Conservation (phyloP, 2,888 invertebrate genomes). For the Hecatera dysodea region DNA sequence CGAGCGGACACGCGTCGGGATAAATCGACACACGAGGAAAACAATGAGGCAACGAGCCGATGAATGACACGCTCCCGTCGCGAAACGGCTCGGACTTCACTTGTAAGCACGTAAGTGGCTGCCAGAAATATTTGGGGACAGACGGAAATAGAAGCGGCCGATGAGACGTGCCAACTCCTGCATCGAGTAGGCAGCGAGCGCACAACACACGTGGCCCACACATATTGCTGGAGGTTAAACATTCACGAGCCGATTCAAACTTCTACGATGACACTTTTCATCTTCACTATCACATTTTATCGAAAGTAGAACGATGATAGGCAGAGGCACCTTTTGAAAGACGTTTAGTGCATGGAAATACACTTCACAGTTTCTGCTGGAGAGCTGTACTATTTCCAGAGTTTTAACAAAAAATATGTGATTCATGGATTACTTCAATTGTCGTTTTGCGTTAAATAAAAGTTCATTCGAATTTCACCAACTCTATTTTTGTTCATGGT, state of each 20-base stretch:
- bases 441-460: background rate
- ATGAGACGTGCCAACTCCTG: slow-evolving; percentile 86
- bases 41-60: slow-evolving; percentile 88
- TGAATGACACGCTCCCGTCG: slow-evolving; percentile 87
- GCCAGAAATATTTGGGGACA: slow-evolving; percentile 89
- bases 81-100: slow-evolving; percentile 79
- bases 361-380: background rate
- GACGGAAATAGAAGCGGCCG: slow-evolving; percentile 86
- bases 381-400: background rate
- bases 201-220: slow-evolving; percentile 81
- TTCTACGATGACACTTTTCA: slow-evolving; percentile 34
- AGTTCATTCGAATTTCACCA: background rate
- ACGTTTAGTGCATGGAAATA: background rate
- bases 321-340: background rate
- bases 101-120: slow-evolving; percentile 84
- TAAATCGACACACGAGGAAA: slow-evolving; percentile 87
- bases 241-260: slow-evolving; percentile 63
- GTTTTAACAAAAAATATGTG: background rate
- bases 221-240: slow-evolving; percentile 73
- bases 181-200: slow-evolving; percentile 77
- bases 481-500: background rate
- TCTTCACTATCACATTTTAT: slow-evolving; percentile 7
- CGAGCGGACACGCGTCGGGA: slow-evolving; percentile 78
- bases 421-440: background rate
- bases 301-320: slow-evolving; percentile 7